Base-by-base conservation (phyloP, 2,113 vertebrate genomes). In the Sterrhoptilus dennistouni region DNA sequence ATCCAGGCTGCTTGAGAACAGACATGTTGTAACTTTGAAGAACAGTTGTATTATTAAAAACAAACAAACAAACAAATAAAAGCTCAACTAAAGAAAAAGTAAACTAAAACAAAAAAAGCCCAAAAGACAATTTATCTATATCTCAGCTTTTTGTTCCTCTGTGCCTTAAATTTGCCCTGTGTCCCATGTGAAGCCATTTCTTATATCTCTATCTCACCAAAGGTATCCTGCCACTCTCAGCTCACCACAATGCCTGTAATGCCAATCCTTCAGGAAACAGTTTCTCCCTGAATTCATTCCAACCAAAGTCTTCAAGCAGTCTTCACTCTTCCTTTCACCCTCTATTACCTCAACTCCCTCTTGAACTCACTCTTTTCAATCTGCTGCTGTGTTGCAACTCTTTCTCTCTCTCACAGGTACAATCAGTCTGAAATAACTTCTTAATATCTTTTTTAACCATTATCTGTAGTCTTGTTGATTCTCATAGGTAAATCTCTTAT, bases 221-320 rank as follows among this genome's bases (percentile, higher is more conserved):
- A 84, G 28, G 21, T 28, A 87, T 86, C 20, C 14, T 64, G 40
- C 25, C 28, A 84, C 47, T 83, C 14, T 44, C 17, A 78, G 47
- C 61, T 93, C 45, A 66, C 68, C 65, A 68, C 87, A 91, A 45
- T 70, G n/a, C 17, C 81, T 60, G 25, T 64, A 91, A 81, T 81
- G 31, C 35, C 96, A 81, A 92, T 83, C 63, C 52, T 90, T 86
- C 59, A 81, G 33, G 50, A 89, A 50, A 89, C 69, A 88, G 57
- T 85, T 89, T 33, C 63, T 95, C 68, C 95, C n/a, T 85, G 89
- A 97, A 93, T 95, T 83, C 44, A 40, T 95, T 96, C 76, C 79
- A 93, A 87, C 28, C 33, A 28, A 56, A 19, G 9, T 96, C 56
- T 80, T 90, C 89, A 93, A 84, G 64, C 75, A 92, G 33, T n/a